Conservation (phyloP, 2,797 vertebrate genomes). For the Danio tinwini region DNA sequence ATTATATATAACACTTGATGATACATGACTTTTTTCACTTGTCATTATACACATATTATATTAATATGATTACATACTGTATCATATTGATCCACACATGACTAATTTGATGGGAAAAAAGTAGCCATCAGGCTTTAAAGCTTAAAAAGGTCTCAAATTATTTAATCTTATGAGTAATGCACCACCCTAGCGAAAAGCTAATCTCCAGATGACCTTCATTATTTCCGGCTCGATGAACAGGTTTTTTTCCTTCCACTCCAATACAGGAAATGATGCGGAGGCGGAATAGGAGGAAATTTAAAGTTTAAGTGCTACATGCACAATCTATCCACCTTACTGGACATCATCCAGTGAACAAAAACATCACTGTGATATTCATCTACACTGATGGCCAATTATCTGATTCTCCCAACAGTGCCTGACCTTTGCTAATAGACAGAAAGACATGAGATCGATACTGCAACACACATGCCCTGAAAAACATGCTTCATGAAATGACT, state of each 20-base stretch:
- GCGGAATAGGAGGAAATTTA: slow-evolving; percentile 7
- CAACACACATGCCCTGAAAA: slow-evolving; percentile 26
- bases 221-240: neutral
- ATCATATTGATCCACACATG: neutral
- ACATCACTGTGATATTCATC: slow-evolving; percentile 47
- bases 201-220: slow-evolving; percentile 34
- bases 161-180: slow-evolving; percentile 28
- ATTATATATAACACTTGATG: slow-evolving; percentile 38
- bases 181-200: slow-evolving; percentile 10
- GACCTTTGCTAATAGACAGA: slow-evolving; percentile 58
- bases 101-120: neutral
- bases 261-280: slow-evolving; percentile 11
- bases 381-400: slow-evolving; percentile 57
- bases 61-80: neutral
- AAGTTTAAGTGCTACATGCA: slow-evolving; percentile 8
- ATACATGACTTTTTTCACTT: slow-evolving; percentile 18
- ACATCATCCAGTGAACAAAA: slow-evolving; percentile 35
- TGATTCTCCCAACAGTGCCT: slow-evolving; percentile 48
- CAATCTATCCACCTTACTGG: slow-evolving; percentile 14
- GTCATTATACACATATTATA: neutral
- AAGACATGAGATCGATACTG: slow-evolving; percentile 46
- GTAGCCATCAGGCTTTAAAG: neutral
- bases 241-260: neutral
- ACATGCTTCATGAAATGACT: slow-evolving; percentile 9
- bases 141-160: slow-evolving; percentile 8